Evolutionary conservation across 2,797 vertebrate genomes (phyloP).

Genomic region (Enteromius treurensis): DNA sequence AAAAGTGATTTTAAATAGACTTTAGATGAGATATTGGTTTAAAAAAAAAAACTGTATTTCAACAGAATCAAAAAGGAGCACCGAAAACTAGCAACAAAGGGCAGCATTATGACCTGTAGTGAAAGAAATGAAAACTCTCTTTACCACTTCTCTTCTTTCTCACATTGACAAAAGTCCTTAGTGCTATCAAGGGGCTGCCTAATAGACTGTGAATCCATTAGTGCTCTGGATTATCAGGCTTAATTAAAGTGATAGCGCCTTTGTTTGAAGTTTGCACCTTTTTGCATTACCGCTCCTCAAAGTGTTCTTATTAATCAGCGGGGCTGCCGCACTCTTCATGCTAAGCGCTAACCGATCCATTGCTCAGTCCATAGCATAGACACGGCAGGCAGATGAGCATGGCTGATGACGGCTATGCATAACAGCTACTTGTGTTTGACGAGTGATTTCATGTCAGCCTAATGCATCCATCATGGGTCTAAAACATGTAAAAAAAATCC

Average conservation of each 20-base stretch:
- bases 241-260: conserved; percentile 65
- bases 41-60: background rate
- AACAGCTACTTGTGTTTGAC: conserved; percentile 23
- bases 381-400: conserved; percentile 42
- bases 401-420: conserved; percentile 24
- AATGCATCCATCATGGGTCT: conserved; percentile 31
- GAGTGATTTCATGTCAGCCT: conserved; percentile 27
- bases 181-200: conserved; percentile 60
- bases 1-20: background rate
- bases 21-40: background rate
- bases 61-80: background rate
- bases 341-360: conserved; percentile 58
- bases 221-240: conserved; percentile 63
- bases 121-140: conserved; percentile 48
- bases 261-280: conserved; percentile 68
- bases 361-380: conserved; percentile 50
- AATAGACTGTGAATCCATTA: conserved; percentile 66
- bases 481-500: conserved; percentile 30
- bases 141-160: conserved; percentile 52
- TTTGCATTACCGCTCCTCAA: conserved; percentile 65
- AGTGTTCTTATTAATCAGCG: conserved; percentile 64
- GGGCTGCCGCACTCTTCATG: conserved; percentile 55
- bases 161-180: conserved; percentile 63
- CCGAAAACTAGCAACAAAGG: conserved; percentile 23
- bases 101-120: conserved; percentile 39